Conservation (phyloP, 2,113 vertebrate genomes). For the Dunckerocampus dactyliophorus region DNA sequence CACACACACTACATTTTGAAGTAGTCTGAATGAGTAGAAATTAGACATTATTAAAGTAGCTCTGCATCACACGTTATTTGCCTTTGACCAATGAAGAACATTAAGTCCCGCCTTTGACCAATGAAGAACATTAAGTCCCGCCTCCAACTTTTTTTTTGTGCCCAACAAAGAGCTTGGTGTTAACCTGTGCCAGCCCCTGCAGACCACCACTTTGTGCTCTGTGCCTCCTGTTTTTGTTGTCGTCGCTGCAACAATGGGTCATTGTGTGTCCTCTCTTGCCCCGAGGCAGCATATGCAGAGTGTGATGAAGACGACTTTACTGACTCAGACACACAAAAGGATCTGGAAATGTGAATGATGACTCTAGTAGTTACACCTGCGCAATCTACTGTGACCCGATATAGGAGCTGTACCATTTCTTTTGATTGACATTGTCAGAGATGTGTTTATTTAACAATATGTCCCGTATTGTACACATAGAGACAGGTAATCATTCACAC, state of each 20-base stretch:
- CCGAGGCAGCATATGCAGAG: slow-evolving; percentile 45
- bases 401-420: too few relatives aligned
- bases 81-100: background rate
- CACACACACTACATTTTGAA: too few relatives aligned
- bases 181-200: slow-evolving; percentile 53
- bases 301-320: slow-evolving; percentile 40
- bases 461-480: too few relatives aligned
- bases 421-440: too few relatives aligned
- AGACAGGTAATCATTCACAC: too few relatives aligned
- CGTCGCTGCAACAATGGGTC: slow-evolving; percentile 59
- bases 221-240: slow-evolving; percentile 50
- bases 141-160: background rate
- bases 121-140: background rate
- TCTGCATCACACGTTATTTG: too few relatives aligned
- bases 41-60: too few relatives aligned
- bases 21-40: too few relatives aligned
- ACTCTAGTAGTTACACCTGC: background rate
- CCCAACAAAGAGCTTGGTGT: slow-evolving; percentile 34
- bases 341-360: slow-evolving; percentile 7
- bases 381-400: background rate
- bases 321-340: slow-evolving; percentile 13
- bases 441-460: too few relatives aligned
- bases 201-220: slow-evolving; percentile 53
- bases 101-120: background rate
- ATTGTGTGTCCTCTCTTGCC: slow-evolving; percentile 62